phyloP scores from a whole-genome alignment of 2,113 vertebrate genomes.

The Eudyptes chrysolophus region DNA sequence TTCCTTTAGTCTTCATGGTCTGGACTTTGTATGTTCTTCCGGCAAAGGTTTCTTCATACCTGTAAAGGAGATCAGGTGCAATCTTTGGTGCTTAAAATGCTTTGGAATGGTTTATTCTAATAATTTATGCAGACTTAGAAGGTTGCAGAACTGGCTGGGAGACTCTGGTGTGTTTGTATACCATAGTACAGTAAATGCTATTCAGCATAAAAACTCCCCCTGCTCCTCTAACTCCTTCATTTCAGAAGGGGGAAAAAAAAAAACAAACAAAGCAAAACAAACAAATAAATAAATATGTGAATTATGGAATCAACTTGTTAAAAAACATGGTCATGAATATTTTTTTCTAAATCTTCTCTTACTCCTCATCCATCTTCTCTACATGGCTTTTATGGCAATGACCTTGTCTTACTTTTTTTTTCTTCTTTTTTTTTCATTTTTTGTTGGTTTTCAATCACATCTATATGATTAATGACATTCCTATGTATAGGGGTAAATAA shows the following conservation, averaged over 20 bases:
- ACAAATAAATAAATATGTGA: not conserved
- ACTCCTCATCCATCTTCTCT: not conserved
- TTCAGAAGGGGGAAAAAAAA: not conserved
- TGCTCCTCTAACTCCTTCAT: not conserved
- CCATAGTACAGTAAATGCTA: not conserved
- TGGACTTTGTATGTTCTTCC: not conserved
- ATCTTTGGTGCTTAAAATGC: not conserved
- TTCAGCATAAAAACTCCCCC: not conserved
- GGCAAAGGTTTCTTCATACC: not conserved
- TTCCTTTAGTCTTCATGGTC: not conserved
- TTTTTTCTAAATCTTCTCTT: not conserved
- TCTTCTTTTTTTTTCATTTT: accelerated
- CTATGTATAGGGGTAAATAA: not conserved
- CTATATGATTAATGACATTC: not conserved
- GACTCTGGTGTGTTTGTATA: not conserved
- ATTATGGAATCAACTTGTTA: not conserved
- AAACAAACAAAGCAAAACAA: not conserved
- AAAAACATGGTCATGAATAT: not conserved
- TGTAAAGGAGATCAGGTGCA: not conserved
- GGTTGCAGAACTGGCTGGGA: not conserved
- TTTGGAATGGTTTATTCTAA: not conserved
- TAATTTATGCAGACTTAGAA: not conserved
- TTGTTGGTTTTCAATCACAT: not conserved
- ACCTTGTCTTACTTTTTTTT: not conserved
- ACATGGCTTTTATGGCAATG: not conserved